phyloP scores from a whole-genome alignment of 2,113 vertebrate species.

The Embiotoca jacksoni region DNA sequence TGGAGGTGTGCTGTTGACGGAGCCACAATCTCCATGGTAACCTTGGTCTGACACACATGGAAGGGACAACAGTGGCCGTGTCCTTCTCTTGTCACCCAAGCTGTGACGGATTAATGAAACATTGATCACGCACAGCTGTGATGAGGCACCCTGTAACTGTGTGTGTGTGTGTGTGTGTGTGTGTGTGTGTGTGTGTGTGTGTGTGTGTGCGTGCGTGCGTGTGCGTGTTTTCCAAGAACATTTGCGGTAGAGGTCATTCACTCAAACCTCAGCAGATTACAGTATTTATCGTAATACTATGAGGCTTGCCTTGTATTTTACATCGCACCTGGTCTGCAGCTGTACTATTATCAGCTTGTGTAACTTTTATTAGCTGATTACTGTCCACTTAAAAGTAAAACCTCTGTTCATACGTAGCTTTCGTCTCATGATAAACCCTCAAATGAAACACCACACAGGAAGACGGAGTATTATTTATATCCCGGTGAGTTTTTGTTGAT shows the following conservation, averaged over 20 bases:
- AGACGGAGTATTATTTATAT: not conserved
- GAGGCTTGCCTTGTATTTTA: not conserved
- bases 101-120: constrained; percentile 80
- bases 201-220: constrained; percentile 17
- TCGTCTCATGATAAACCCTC: no score
- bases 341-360: not conserved
- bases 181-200: not conserved
- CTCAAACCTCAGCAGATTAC: not conserved
- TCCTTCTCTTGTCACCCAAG: constrained; percentile 73
- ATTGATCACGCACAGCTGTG: constrained; percentile 73
- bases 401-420: not conserved
- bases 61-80: constrained; percentile 47
- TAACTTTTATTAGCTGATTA: not conserved
- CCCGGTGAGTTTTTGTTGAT: not conserved
- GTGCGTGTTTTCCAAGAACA: constrained; percentile 12
- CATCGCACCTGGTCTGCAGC: constrained; percentile 10
- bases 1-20: constrained; percentile 59
- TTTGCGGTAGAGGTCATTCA: not conserved
- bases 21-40: constrained; percentile 76
- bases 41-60: constrained; percentile 59
- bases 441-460: no score
- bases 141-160: constrained; percentile 26
- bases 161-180: constrained; percentile 17
- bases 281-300: constrained; percentile 20
- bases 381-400: not conserved